phyloP scores from a whole-genome alignment of 2,888 invertebrate species.

The Thysanoteuthis rhombus region DNA sequence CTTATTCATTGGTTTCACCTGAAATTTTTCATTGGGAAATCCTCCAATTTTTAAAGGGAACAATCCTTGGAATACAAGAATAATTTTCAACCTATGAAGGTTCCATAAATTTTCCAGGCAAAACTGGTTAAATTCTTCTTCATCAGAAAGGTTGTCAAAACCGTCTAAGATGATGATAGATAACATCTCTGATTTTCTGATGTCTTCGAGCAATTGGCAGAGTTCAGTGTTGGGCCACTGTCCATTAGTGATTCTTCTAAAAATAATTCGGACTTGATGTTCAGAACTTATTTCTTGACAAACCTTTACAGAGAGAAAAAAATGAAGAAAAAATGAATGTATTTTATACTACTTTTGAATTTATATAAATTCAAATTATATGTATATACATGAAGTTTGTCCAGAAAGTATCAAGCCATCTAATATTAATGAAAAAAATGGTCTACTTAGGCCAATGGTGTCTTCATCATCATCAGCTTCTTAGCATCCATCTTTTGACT shows the following conservation, averaged over 20 bases:
- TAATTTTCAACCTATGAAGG: background rate
- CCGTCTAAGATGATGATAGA: background rate
- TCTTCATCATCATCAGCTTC: too few species aligned
- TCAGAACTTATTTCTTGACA: background rate
- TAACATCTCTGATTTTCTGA: background rate
- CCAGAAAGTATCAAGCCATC: too few species aligned
- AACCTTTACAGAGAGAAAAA: background rate
- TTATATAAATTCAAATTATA: background rate
- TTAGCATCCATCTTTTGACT: too few species aligned
- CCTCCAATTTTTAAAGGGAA: background rate
- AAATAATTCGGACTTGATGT: background rate
- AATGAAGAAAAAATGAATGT: background rate
- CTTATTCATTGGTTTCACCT: background rate
- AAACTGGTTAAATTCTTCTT: background rate
- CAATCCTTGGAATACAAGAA: background rate
- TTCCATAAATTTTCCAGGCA: background rate
- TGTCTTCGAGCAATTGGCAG: background rate
- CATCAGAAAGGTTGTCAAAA: background rate
- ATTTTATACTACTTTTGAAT: background rate
- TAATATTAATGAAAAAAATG: too few species aligned
- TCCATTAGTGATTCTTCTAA: background rate
- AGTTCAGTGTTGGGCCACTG: background rate
- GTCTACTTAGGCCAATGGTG: too few species aligned
- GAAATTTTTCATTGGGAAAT: background rate
- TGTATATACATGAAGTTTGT: too few species aligned